Base-by-base conservation (phyloP, 2,797 vertebrate species). In the Sphenopsis melanotis region DNA sequence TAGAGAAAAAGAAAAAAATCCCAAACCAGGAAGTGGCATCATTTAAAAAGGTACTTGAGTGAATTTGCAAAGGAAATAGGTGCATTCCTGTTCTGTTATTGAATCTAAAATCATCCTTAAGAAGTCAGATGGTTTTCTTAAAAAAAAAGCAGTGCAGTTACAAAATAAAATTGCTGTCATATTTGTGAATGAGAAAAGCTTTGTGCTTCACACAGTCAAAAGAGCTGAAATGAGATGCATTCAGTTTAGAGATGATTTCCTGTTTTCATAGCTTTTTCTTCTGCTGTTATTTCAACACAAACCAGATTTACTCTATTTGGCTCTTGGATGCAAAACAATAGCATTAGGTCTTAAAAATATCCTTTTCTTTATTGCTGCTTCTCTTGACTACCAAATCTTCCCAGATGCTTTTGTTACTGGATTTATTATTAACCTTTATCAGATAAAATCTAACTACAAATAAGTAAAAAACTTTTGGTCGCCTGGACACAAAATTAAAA, bases 401-500 rank as follows among this genome's bases (percentile, higher is more conserved):
- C 29, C 34, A 44, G 57, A 47, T 27, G 42, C 21, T 94, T 74
- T 56, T 11, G 8, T 61, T 86, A 52, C 69, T 77, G 15, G 60
- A 65, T 88, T 82, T 94, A 36, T 94, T 88, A 83, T 84, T 88
- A 90, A 78, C 34, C 22, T 89, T 93, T 87, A 52, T 63, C 53
- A 29, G 61, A 80, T 61, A 77, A 93, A 94, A 84, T 75, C 47
- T 70, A 42, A 83, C 24, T 55, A 49, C 27, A 85, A 83, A 87
- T 71, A 72, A 90, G 12, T 29, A 77, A 86, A 61, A 92, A 60
- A 71, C 32, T 2, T 66, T 74, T 74, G 18, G 16, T 50, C 50
- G 32, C 20, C 70, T 85, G 41, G 83, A 80, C 29, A 49, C 18
- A 63, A 77, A 77, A 70, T 77, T 88, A 86, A 94, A 95, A 93